phyloP scores from a whole-genome alignment of 2,113 vertebrate genomes.

The Siphamia tubifer region DNA sequence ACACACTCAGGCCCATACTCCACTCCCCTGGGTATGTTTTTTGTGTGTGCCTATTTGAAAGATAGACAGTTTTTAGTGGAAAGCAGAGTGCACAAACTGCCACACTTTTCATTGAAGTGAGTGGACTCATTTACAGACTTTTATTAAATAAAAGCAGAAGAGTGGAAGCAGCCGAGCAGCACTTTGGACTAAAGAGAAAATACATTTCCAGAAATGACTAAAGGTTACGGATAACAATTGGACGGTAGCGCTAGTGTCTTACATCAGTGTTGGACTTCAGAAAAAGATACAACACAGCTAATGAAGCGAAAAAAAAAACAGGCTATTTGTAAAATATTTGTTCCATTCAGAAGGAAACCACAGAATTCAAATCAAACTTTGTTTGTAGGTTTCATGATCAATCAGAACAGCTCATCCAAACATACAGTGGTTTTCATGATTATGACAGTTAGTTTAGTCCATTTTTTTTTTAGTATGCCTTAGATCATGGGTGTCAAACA shows the following conservation, averaged over 20 bases:
- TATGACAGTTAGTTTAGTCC: no score
- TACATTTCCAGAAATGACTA: background rate
- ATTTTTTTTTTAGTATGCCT: no score
- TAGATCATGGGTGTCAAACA: no score
- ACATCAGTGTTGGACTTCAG: background rate
- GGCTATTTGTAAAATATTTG: background rate
- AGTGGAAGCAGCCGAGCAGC: slow-evolving; percentile 3
- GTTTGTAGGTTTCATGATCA: no score
- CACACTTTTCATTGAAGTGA: background rate
- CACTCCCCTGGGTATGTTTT: slow-evolving; percentile 1
- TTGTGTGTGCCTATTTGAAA: slow-evolving; percentile 6
- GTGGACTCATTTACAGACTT: background rate
- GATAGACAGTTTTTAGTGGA: slow-evolving; percentile 15
- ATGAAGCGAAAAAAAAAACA: no score
- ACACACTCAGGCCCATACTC: no score
- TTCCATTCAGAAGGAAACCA: background rate
- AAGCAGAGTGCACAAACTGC: slow-evolving; percentile 20
- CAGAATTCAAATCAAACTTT: no score
- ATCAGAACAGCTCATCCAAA: no score
- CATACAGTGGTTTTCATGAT: no score
- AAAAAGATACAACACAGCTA: background rate
- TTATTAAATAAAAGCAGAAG: slow-evolving; percentile 12
- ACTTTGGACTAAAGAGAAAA: background rate
- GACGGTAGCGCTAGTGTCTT: background rate
- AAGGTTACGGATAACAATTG: background rate